Evolutionary conservation across 2,888 invertebrate genomes (phyloP).

Genomic region (Diaperis boleti): DNA sequence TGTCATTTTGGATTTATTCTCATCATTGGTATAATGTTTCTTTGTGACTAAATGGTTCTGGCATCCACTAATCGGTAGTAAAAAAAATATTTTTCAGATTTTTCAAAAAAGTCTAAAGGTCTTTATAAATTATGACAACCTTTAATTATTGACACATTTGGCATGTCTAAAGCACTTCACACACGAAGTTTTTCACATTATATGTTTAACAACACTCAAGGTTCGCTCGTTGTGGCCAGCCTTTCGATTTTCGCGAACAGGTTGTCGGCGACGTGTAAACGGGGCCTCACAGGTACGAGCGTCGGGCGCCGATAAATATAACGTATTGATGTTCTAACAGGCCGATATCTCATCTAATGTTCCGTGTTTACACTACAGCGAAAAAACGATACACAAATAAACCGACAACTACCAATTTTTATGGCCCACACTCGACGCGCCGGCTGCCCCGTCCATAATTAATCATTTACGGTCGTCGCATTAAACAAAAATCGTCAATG

Average conservation of each 20-base stretch:
- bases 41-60: too few species aligned
- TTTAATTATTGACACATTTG: too few species aligned
- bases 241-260: background rate
- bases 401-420: background rate
- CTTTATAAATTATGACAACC: too few species aligned
- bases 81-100: too few species aligned
- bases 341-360: slow-evolving; percentile 15
- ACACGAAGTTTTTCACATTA: too few species aligned
- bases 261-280: slow-evolving; percentile 8
- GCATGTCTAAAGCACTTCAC: too few species aligned
- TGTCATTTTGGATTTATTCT: too few species aligned
- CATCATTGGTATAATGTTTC: too few species aligned
- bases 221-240: background rate
- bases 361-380: slow-evolving; percentile 7
- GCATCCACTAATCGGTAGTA: too few species aligned
- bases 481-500: background rate
- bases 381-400: slow-evolving; percentile 2
- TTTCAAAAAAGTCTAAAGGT: too few species aligned
- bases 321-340: slow-evolving; percentile 10
- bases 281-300: slow-evolving; percentile 6
- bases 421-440: background rate
- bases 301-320: slow-evolving; percentile 9
- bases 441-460: background rate
- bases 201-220: too few species aligned
- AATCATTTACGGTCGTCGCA: background rate